Conservation (phyloP, 1,140 invertebrate genomes). For the Metaphire vulgaris region DNA sequence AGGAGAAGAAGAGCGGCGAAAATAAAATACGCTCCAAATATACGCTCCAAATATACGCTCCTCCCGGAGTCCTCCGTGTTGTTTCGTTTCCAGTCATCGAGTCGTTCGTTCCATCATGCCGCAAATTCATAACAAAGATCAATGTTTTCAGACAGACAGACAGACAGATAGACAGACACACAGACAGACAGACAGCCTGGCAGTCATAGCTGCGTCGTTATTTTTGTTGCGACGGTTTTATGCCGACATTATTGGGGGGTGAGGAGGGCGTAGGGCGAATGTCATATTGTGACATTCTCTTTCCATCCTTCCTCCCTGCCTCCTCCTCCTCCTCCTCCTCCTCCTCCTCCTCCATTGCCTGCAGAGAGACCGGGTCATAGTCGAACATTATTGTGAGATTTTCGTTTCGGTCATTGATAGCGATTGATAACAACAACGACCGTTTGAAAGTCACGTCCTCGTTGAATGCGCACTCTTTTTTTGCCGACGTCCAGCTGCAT, state of each 20-base stretch:
- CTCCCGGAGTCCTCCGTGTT: not conserved
- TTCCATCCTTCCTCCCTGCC: not conserved
- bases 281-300: not conserved
- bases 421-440: no score
- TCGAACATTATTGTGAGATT: no score
- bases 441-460: no score
- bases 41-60: not conserved
- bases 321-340: no score
- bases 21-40: not conserved
- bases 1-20: not conserved
- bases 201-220: no score
- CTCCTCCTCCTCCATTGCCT: no score
- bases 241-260: not conserved
- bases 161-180: no score
- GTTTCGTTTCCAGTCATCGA: not conserved
- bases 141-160: not conserved
- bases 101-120: not conserved
- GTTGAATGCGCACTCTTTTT: no score
- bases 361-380: no score
- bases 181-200: no score
- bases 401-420: no score
- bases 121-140: not conserved
- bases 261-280: not conserved
- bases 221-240: not conserved
- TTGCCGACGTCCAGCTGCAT: no score